Evolutionary conservation across 2,888 invertebrate species (phyloP), one percentile per base, ranked within the genome.

Genomic region (Lepidonotus clava): DNA sequence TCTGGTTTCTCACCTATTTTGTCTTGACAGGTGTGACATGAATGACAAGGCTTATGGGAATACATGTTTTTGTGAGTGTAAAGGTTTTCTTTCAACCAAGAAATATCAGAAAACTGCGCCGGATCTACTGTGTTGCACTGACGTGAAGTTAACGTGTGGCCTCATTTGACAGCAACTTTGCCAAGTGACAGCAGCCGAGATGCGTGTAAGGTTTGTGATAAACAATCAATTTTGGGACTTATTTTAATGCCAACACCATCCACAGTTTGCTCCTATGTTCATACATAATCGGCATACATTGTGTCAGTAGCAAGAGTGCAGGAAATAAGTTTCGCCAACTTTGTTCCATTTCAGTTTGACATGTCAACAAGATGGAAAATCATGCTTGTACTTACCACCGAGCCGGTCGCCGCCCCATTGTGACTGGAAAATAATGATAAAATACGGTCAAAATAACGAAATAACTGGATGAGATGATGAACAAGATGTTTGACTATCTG

Each of bases 341-440:
- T 34, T 5, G 8, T 32, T 11, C n/a, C 11, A 24, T 77, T 32
- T 32, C 6, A 41, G 2, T 24, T 53, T 84, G 21, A 38, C 21
- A n/a, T 40, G 61, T 61, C 53, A 53, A 38, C 84, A 84, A 11
- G 46, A 84, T 8, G 28, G 34, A 76, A n/a, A 36, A 28, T 61
- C 61, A 36, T 41, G 41, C 38, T 36, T 80, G 18, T 91, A 96
- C 96, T 96, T 96, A 98, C 98, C 98, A 99, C 96, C 99, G 97
- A 93, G 99, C 99, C 95, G 99, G 99, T 95, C 99, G 97, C 95
- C 99, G 97, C 95, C 99, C 99, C 99, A 99, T 99, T 94, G 96
- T 96, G 89, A 80, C 0, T 28, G 5, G 28, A n/a, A 46, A 80
- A 80, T 24, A 18, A 71, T 18, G 21, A 36, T 18, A 6, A 71